Conservation (phyloP, 2,888 invertebrate genomes). For the Brachyptera risi region DNA sequence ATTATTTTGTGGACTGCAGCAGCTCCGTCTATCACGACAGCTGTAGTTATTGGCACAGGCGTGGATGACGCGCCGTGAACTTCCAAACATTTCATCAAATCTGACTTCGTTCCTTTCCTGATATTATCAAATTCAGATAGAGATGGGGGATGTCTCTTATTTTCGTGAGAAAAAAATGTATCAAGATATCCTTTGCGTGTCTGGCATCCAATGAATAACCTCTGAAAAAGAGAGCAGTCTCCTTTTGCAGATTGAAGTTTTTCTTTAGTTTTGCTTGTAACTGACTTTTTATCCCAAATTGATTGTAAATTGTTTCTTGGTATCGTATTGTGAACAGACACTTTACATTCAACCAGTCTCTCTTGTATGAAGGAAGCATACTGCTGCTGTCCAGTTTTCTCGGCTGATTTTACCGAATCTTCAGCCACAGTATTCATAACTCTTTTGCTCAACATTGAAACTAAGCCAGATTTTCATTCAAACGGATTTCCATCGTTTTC, state of each 20-base stretch:
- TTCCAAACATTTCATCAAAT: neutral
- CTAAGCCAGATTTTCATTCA: neutral
- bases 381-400: slow-evolving; percentile 7
- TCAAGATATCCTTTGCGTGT: slow-evolving; percentile 25
- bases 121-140: neutral
- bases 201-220: slow-evolving; percentile 22
- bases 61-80: neutral
- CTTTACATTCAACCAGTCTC: slow-evolving; percentile 10
- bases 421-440: neutral
- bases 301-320: slow-evolving; percentile 10
- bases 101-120: neutral
- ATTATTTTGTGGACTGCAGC: neutral
- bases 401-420: neutral
- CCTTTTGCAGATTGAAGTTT: slow-evolving; percentile 16
- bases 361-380: slow-evolving; percentile 16
- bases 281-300: slow-evolving; percentile 19
- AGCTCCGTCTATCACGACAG: neutral
- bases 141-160: neutral
- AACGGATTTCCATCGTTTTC: slow-evolving; percentile 16
- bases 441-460: neutral
- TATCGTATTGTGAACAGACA: slow-evolving; percentile 22
- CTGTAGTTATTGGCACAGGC: neutral
- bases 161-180: slow-evolving; percentile 24
- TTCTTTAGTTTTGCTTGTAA: neutral
- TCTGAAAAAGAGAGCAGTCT: slow-evolving; percentile 19